Conservation (phyloP, 2,888 invertebrate species). For the Nemotelus pantherinus region DNA sequence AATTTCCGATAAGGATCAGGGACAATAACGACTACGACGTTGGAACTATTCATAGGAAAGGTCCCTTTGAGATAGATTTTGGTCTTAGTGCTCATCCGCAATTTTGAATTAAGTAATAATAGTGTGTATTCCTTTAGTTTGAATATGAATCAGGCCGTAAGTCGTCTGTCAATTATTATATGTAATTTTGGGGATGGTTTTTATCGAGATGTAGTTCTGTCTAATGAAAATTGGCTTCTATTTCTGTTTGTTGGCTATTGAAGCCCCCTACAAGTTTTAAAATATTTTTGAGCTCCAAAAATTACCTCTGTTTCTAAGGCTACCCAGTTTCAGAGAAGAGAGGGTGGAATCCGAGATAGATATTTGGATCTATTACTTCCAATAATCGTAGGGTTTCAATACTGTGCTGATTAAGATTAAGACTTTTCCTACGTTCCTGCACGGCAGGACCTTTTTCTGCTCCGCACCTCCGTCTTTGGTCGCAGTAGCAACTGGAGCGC, state of each 20-base stretch:
- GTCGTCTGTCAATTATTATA: conserved; percentile 23
- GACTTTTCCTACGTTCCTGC: conserved; percentile 16
- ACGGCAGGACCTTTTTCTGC: neutral
- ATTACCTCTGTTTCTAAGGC: too few relatives aligned
- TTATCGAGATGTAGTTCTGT: neutral
- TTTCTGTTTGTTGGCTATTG: neutral
- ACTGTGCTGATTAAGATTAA: conserved; percentile 25
- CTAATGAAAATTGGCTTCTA: neutral
- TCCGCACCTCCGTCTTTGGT: neutral
- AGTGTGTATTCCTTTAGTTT: neutral
- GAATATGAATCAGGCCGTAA: conserved; percentile 8
- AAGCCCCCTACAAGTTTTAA: too few relatives aligned
- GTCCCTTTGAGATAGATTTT: too few relatives aligned
- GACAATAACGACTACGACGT: neutral
- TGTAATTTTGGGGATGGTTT: conserved; percentile 10
- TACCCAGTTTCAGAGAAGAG: neutral
- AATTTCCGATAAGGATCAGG: conserved; percentile 34
- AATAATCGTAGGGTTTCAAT: conserved; percentile 40
- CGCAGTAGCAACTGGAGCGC: neutral
- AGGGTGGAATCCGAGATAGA: neutral
- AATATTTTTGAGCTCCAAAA: too few relatives aligned
- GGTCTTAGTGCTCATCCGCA: too few relatives aligned
- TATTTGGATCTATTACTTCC: neutral
- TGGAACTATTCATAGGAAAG: too few relatives aligned
- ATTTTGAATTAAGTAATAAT: neutral